Base-by-base conservation (phyloP, 1,140 invertebrate genomes). In the Oryzaephilus surinamensis region DNA sequence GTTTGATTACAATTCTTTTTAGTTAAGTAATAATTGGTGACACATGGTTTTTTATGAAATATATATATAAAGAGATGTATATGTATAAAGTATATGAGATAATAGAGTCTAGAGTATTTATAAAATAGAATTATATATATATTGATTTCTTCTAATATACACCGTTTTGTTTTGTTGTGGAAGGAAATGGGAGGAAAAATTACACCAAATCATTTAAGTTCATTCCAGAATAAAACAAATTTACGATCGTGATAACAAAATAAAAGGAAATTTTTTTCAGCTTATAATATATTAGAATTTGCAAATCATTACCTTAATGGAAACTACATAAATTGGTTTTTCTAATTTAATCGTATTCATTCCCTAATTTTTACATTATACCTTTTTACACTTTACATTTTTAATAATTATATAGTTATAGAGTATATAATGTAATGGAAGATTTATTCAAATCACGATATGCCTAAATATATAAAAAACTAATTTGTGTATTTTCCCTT, bases 41-140 rank as follows among this genome's bases (percentile, higher is more conserved):
- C 54, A 58, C 54, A 54, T 56, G 54, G 54, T 60, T 58, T 60
- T 57, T 54, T 55, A 55, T 57, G 54, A 52, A 43, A 50, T 45
- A 52, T 54, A 57, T 53, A 46, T 46, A 49, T 46, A 52, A 55
- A 57, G 45, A 57, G 50, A 55, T 54, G 49, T 53, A 55, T 54
- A 57, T 58, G 57, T 57, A 58, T 53, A 58, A 57, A 58, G 48
- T 53, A 58, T 57, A 57, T 57, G 49, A 32, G 23, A 21, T 54
- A 49, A 57, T 57, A 58, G 52, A 52, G 38, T 45, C 54, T 57
- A 58, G 54, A 55, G 43, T 57, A 58, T 57, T 58, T 57, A 55
- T 57, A 43, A 57, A 53, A 57, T 54, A 53, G 50, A 54, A 45
- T 41, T 56, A 53, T 52, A 58, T 48, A 24, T 24, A 24, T 24